Evolutionary conservation across 2,888 invertebrate genomes (phyloP).

Genomic region (Melanophora roralis): DNA sequence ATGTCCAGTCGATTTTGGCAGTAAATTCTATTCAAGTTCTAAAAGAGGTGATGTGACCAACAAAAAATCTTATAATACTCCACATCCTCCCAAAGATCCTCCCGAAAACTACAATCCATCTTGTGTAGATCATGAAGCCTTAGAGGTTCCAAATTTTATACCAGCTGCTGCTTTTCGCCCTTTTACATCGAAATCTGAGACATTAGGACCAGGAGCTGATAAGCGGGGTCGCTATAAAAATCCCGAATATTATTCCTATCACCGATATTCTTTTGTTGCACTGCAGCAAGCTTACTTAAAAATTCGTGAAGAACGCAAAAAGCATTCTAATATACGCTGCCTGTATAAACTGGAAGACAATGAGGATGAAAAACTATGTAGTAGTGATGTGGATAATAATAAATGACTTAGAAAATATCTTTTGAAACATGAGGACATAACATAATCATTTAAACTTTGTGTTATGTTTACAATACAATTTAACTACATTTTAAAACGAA

Average conservation of each 20-base stretch:
- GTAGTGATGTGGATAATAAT: slow-evolving; percentile 13
- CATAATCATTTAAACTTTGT: too few species aligned
- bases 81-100: slow-evolving; percentile 72
- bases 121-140: slow-evolving; percentile 63
- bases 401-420: neutral
- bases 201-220: slow-evolving; percentile 70
- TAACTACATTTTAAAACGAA: too few species aligned
- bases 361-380: slow-evolving; percentile 2
- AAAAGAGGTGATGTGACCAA: neutral
- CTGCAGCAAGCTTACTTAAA: slow-evolving; percentile 65
- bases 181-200: slow-evolving; percentile 65
- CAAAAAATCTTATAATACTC: slow-evolving; percentile 63
- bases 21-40: neutral
- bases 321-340: slow-evolving; percentile 44
- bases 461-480: too few species aligned
- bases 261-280: slow-evolving; percentile 70
- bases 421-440: too few species aligned
- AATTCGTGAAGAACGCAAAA: slow-evolving; percentile 63
- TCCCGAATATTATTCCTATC: slow-evolving; percentile 71
- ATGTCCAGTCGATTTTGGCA: neutral
- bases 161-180: slow-evolving; percentile 68
- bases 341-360: neutral
- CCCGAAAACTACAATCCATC: slow-evolving; percentile 69
- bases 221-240: slow-evolving; percentile 69
- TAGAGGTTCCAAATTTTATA: slow-evolving; percentile 65